Evolutionary conservation across 2,797 vertebrate species (phyloP).

Genomic region (Fratercula arctica): DNA sequence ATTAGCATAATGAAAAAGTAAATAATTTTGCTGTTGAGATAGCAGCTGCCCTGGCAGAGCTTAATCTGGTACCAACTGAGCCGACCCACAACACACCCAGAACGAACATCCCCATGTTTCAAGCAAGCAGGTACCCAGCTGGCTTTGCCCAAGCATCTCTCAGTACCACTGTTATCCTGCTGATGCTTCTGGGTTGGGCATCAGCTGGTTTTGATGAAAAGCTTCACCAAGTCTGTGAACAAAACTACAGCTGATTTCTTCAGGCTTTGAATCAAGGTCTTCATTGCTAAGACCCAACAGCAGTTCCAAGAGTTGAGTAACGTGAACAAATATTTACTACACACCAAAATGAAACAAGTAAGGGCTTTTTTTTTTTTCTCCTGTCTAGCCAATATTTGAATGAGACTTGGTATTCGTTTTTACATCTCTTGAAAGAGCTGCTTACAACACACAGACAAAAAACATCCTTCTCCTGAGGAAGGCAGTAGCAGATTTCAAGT

Average conservation of each 20-base stretch:
- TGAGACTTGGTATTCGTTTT: not conserved
- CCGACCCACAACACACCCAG: not conserved
- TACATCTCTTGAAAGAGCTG: not conserved
- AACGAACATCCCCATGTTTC: not conserved
- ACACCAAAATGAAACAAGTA: not conserved
- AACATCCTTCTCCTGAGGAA: not conserved
- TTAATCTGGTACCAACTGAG: not conserved
- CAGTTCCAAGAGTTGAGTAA: not conserved
- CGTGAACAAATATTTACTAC: not conserved
- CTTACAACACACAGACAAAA: not conserved
- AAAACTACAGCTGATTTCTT: not conserved
- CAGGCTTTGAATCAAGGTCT: not conserved
- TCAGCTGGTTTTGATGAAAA: not conserved
- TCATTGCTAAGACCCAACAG: not conserved
- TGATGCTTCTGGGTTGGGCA: not conserved
- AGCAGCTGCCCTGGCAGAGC: not conserved
- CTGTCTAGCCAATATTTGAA: not conserved
- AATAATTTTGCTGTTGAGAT: not conserved
- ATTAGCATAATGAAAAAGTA: not conserved
- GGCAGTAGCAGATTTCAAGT: not conserved
- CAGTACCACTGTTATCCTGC: not conserved
- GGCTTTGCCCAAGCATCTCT: not conserved
- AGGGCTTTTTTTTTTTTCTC: fast-evolving
- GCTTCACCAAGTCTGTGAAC: not conserved
- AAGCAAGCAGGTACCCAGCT: not conserved